Percentiles rank a stretch among this genome's conserved stretches.
phyloP scores from a whole-genome alignment of 23 tunicate genomes.

The Phallusia fumigata region DNA sequence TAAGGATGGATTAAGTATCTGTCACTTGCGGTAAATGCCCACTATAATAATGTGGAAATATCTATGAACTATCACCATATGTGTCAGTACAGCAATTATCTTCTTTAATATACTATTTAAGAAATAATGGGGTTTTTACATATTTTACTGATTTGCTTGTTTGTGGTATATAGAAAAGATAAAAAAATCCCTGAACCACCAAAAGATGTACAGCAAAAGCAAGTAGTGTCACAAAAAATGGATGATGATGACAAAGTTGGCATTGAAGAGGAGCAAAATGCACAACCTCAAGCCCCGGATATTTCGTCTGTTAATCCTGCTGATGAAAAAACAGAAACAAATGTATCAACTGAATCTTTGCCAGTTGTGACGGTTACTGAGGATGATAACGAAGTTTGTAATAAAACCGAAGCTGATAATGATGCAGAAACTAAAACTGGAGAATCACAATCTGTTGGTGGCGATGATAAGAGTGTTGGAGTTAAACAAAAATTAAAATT shows the following conservation, averaged over 20 bases:
- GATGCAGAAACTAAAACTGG: slow-evolving; percentile 10
- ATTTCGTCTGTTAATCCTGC: neutral
- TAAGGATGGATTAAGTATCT: neutral
- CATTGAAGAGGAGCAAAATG: neutral
- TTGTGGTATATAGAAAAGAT: no score
- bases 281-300: neutral
- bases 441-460: neutral
- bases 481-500: neutral
- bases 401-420: neutral
- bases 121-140: neutral
- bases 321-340: neutral
- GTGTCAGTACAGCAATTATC: no score
- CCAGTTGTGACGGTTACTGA: neutral
- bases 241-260: neutral
- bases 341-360: neutral
- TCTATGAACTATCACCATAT: no score
- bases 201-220: no score
- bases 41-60: no score
- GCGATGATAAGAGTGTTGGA: neutral
- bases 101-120: neutral
- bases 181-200: no score
- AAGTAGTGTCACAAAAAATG: neutral
- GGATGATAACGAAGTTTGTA: neutral
- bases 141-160: neutral
- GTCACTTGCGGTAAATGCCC: neutral